A percentile compares a stretch with the other conserved stretches of the same genome.
Conservation (phyloP, 2,888 invertebrate species). For the Dusona sp. region DNA sequence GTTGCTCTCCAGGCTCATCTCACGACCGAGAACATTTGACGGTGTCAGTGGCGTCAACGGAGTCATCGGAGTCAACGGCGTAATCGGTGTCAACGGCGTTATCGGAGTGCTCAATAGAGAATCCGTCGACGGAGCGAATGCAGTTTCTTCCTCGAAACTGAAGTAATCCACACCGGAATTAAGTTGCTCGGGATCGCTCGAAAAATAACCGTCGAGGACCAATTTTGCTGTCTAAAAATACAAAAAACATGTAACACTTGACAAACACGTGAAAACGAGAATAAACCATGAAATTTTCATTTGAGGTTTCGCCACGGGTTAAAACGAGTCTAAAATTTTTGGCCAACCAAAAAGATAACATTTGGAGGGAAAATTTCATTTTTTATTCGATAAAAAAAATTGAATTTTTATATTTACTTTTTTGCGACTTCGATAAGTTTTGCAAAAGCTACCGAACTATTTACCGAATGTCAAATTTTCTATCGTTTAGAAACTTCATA, state of each 20-base stretch:
- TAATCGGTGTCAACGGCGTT: slow-evolving; percentile 70
- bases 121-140: slow-evolving; percentile 69
- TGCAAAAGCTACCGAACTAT: neutral
- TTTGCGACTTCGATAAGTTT: neutral
- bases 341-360: too few species aligned
- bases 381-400: neutral
- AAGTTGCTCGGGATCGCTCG: slow-evolving; percentile 80
- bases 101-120: slow-evolving; percentile 63
- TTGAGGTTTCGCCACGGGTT: too few species aligned
- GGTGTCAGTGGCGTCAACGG: slow-evolving; percentile 57
- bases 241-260: neutral
- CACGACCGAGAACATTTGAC: slow-evolving; percentile 72
- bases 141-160: slow-evolving; percentile 81
- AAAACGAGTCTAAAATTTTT: too few species aligned
- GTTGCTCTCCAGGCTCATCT: slow-evolving; percentile 78
- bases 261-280: neutral
- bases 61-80: slow-evolving; percentile 71
- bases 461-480: too few species aligned
- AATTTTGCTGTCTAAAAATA: slow-evolving; percentile 91
- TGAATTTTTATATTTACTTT: neutral
- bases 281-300: too few species aligned
- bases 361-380: neutral
- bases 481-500: too few species aligned
- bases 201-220: slow-evolving; percentile 94
- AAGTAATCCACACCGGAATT: slow-evolving; percentile 81